These are phyloP conservation scores for Norana najaformis DNA, from an alignment of 2,888 invertebrate genomes.

Conservation along the genomic window DNA sequence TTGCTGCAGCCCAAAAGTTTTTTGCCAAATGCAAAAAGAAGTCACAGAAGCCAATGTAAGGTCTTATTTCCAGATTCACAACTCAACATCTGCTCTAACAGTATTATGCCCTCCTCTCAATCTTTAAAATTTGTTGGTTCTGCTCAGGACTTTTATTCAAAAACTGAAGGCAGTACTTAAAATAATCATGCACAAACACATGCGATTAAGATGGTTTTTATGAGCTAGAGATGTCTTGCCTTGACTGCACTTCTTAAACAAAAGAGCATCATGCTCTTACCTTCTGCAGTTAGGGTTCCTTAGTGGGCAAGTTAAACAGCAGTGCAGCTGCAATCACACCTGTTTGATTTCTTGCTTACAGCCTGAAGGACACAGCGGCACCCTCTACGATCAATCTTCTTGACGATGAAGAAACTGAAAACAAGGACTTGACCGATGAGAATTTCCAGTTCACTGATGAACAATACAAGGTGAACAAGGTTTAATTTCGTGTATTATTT, in stretches of 20 bases:
- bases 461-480: constrained; percentile 14
- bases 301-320: neutral
- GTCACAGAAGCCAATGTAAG: constrained; percentile 32
- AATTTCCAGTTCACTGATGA: constrained; percentile 14
- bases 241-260: neutral
- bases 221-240: neutral
- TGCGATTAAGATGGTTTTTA: neutral
- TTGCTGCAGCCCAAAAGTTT: constrained; percentile 56
- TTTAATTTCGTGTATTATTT: neutral
- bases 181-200: too few species aligned
- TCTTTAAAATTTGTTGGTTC: neutral
- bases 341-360: constrained; percentile 22
- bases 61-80: neutral
- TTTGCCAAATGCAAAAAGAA: constrained; percentile 57
- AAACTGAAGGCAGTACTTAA: too few species aligned
- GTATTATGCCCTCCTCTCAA: neutral
- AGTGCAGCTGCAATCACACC: neutral
- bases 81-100: neutral
- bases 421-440: neutral
- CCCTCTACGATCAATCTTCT: constrained; percentile 41
- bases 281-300: neutral
- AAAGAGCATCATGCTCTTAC: neutral
- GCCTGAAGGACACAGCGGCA: constrained; percentile 36
- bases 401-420: constrained; percentile 36
- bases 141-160: too few species aligned